Percentiles rank a stretch among this genome's conserved stretches.
Evolutionary conservation across 2,888 invertebrate genomes (phyloP).

Genomic region (Neoascia interrupta): DNA sequence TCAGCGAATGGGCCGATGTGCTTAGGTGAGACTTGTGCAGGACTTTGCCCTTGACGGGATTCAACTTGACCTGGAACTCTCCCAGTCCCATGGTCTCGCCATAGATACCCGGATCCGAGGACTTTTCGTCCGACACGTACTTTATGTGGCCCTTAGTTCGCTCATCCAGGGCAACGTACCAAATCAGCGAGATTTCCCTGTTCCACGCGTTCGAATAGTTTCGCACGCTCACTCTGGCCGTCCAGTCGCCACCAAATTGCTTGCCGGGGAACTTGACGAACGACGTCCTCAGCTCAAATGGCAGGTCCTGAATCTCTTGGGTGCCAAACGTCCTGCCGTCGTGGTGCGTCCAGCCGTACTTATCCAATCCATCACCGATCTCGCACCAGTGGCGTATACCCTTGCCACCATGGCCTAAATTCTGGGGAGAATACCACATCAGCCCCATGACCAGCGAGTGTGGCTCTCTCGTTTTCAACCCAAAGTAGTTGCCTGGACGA

Average conservation of each 20-base stretch:
- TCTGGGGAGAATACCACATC: constrained; percentile 95
- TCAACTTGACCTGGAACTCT: constrained; percentile 83
- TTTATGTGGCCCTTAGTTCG: constrained; percentile 82
- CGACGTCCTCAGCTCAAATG: constrained; percentile 88
- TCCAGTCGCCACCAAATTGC: constrained; percentile 95
- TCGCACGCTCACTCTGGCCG: constrained; percentile 87
- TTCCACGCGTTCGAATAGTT: constrained; percentile 76
- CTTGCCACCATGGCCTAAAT: constrained; percentile 84
- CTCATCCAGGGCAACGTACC: constrained; percentile 92
- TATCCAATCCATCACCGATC: constrained; percentile 89
- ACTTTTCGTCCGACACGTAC: constrained; percentile 76
- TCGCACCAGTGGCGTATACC: constrained; percentile 96
- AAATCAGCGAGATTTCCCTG: constrained; percentile 83
- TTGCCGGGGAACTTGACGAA: constrained; percentile 93
- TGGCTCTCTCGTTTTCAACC: constrained; percentile 93
- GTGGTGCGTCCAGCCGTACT: constrained; percentile 95
- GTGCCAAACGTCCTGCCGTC: constrained; percentile 95
- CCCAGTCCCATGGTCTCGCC: constrained; percentile 90
- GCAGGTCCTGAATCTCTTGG: constrained; percentile 91
- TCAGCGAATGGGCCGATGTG: constrained; percentile 85
- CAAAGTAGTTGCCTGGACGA: constrained; percentile 92
- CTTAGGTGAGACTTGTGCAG: constrained; percentile 87
- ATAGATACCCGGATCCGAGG: constrained; percentile 78
- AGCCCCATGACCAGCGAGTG: constrained; percentile 94
- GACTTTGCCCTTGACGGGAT: constrained; percentile 81